These are phyloP conservation scores for Strix aluco DNA, from an alignment of 2,113 vertebrate species.

Conservation along the genomic window DNA sequence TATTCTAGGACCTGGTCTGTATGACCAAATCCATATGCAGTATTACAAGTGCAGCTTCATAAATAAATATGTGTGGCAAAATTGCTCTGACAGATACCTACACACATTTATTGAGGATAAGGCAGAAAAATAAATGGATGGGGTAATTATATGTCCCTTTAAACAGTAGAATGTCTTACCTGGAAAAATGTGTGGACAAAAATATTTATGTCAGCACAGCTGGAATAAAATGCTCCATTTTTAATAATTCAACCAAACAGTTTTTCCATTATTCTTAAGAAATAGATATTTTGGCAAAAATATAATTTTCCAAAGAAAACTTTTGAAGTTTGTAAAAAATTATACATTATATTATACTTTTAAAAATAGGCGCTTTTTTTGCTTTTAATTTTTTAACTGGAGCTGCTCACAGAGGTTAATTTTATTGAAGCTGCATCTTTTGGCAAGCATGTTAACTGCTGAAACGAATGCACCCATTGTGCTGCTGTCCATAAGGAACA, in stretches of 20 bases:
- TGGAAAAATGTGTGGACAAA: not conserved
- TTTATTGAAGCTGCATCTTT: not conserved
- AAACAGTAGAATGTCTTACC: not conserved
- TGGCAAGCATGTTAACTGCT: not conserved
- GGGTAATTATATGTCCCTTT: not conserved
- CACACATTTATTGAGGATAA: not conserved
- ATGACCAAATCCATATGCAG: not conserved
- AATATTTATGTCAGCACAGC: not conserved
- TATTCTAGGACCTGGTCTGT: not conserved
- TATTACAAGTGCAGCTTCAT: not conserved
- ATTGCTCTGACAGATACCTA: not conserved
- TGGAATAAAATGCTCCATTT: not conserved
- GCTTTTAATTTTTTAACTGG: not conserved
- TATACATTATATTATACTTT: not conserved
- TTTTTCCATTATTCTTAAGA: not conserved
- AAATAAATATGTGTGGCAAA: not conserved
- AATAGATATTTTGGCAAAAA: not conserved
- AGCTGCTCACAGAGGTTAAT: not conserved
- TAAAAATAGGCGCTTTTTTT: not conserved
- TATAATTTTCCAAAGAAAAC: not conserved
- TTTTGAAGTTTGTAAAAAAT: not conserved
- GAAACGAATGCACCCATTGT: not conserved
- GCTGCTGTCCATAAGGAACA: not conserved
- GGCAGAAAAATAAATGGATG: not conserved
- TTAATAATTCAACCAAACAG: not conserved